Evolutionary conservation across 2,113 vertebrate genomes (phyloP).

Genomic region (Pogonocichla stellata): DNA sequence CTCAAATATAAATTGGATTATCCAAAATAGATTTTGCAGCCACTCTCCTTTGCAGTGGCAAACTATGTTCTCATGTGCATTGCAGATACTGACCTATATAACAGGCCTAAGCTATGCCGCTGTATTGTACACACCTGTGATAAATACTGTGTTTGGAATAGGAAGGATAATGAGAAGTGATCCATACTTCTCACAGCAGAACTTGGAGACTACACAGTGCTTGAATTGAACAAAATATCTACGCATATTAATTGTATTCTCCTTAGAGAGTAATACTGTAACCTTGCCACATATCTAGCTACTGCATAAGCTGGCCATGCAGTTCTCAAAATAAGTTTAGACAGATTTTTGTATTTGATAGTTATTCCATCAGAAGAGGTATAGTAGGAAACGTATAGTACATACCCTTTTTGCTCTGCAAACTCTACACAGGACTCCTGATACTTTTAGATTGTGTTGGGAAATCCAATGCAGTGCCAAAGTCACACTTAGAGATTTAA

Average conservation of each 20-base stretch:
- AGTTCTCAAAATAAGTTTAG: constrained; percentile 67
- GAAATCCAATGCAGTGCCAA: background rate
- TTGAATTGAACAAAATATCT: constrained; percentile 41
- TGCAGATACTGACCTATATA: constrained; percentile 62
- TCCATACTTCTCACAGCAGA: constrained; percentile 10
- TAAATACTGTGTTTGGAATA: constrained; percentile 44
- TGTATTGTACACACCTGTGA: constrained; percentile 39
- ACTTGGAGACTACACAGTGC: constrained; percentile 48
- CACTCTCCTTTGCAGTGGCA: constrained; percentile 46
- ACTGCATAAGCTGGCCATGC: constrained; percentile 66
- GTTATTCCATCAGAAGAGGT: constrained; percentile 8
- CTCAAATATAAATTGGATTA: constrained; percentile 66
- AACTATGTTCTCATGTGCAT: constrained; percentile 38
- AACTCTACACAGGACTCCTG: background rate
- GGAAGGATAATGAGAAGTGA: constrained; percentile 35
- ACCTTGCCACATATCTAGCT: constrained; percentile 53
- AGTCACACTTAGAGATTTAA: background rate
- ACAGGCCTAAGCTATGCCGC: constrained; percentile 63
- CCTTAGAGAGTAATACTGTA: constrained; percentile 60
- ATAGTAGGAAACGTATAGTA: background rate
- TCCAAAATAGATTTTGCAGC: constrained; percentile 69
- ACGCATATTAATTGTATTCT: constrained; percentile 54
- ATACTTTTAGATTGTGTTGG: background rate
- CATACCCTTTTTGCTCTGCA: background rate
- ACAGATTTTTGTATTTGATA: constrained; percentile 42